Base-by-base conservation (phyloP, 2,797 vertebrate species). In the Bradypodion ventrale region DNA sequence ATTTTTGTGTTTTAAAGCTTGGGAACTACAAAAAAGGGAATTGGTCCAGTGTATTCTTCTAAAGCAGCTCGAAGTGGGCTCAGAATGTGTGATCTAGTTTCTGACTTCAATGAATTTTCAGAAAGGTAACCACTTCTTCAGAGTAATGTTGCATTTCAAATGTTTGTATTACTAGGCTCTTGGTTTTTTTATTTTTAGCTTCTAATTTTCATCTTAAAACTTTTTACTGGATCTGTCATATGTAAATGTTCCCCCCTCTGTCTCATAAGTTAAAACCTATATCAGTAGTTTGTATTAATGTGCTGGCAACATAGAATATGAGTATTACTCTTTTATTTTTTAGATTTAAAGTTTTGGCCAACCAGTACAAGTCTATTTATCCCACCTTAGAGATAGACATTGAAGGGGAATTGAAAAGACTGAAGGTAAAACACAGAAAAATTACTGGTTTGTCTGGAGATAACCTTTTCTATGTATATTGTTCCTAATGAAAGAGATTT, bases 21-120 rank as follows among this genome's bases (percentile, higher is more conserved):
- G 92, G 98, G 98, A 88, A 99, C 98, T 68, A 99, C 98, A 13
- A 99, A 99, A 94, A 99, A 99, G 93, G 98, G 98, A 78, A 99
- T 99, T 42, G 98, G 98, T 59, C 98, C 98, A 0, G 98, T 99
- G 32, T 99, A 99, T 95, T 99, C 98, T 3, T 98, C 98, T 77
- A 99, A 99, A 95, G 98, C 98, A 65, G 97, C 98, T 65, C 97
- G 98, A 80, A 98, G 97, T 83, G 98, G 98, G 82, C 98, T 99
- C 84, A 96, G 98, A 93, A 99, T 99, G 97, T 99, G 98, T 82
- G 98, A 99, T 93, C 97, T 99, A 88, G 95, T 99, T 89, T 97
- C 98, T 66, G 98, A 99, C 95, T 99, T 99, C 85, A 96, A 94
- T 76, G 96, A 98, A 89, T 99, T 99, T 96, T 98, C 98, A 49